phyloP scores from a whole-genome alignment of 2,888 invertebrate species.

The Drosophila parthenogenetica region DNA sequence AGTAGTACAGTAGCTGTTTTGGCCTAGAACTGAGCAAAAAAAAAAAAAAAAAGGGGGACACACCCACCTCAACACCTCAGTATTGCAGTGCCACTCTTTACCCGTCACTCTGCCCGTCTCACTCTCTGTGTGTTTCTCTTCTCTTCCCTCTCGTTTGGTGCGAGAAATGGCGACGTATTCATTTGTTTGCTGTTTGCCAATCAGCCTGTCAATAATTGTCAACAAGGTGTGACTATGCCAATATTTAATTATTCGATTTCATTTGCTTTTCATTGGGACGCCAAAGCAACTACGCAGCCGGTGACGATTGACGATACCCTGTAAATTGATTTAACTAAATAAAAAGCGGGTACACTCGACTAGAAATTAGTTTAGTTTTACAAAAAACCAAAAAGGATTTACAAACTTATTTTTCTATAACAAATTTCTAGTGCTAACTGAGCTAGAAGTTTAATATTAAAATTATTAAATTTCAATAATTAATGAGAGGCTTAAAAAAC shows the following conservation, averaged over 20 bases:
- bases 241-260: constrained; percentile 80
- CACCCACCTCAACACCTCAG: constrained; percentile 39
- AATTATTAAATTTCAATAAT: no score
- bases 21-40: constrained; percentile 44
- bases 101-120: background rate
- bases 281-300: constrained; percentile 41
- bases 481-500: no score
- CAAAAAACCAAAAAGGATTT: no score
- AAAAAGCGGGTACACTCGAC: background rate
- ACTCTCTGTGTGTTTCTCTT: background rate
- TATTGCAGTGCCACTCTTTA: background rate
- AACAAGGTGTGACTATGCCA: constrained; percentile 80
- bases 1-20: constrained; percentile 48
- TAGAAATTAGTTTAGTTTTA: no score
- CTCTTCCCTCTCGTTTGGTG: background rate
- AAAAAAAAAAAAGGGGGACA: constrained; percentile 28
- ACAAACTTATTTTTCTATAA: no score
- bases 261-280: constrained; percentile 62
- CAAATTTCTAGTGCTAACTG: no score
- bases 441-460: no score
- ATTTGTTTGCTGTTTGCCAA: constrained; percentile 80
- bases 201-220: constrained; percentile 81
- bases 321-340: background rate
- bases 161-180: constrained; percentile 69
- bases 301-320: constrained; percentile 28